Percentiles rank a stretch among this genome's conserved stretches.
These are phyloP conservation scores for Stenurella melanura DNA, from an alignment of 2,888 invertebrate genomes.

Conservation along the genomic window DNA sequence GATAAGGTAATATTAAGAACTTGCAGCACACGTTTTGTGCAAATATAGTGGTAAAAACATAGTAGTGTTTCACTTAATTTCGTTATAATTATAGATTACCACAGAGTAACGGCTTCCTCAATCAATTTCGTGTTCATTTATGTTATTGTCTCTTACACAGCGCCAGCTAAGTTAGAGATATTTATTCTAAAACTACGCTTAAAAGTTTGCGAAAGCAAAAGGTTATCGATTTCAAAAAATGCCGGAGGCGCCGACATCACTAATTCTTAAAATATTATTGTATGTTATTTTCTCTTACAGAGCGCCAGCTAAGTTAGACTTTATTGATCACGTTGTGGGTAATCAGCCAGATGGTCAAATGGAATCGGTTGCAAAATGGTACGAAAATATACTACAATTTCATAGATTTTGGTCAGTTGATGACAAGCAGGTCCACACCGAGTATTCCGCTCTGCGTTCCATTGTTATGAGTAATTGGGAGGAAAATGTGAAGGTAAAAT, in stretches of 20 bases:
- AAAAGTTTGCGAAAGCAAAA: too few species aligned
- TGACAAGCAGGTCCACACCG: constrained; percentile 95
- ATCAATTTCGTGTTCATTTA: too few species aligned
- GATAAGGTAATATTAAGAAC: too few species aligned
- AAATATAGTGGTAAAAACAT: too few species aligned
- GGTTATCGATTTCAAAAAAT: not conserved
- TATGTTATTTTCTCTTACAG: constrained; percentile 72
- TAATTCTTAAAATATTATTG: not conserved
- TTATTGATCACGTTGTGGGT: constrained; percentile 97
- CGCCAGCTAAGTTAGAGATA: constrained; percentile 75
- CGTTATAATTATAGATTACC: too few species aligned
- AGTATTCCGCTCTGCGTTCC: constrained; percentile 97
- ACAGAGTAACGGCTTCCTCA: too few species aligned
- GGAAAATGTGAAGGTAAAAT: constrained; percentile 89
- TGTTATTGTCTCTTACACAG: too few species aligned
- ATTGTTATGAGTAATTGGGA: constrained; percentile 98
- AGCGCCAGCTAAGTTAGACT: constrained; percentile 84
- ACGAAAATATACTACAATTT: constrained; percentile 83
- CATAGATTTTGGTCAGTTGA: constrained; percentile 99
- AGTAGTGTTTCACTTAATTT: too few species aligned
- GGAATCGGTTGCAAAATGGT: constrained; percentile 94
- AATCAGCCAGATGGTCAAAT: constrained; percentile 96
- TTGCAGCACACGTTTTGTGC: too few species aligned
- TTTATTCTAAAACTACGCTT: not conserved
- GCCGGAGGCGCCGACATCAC: not conserved